Evolutionary conservation across 2,888 invertebrate genomes (phyloP).

Genomic region (Odontocolon sp.): DNA sequence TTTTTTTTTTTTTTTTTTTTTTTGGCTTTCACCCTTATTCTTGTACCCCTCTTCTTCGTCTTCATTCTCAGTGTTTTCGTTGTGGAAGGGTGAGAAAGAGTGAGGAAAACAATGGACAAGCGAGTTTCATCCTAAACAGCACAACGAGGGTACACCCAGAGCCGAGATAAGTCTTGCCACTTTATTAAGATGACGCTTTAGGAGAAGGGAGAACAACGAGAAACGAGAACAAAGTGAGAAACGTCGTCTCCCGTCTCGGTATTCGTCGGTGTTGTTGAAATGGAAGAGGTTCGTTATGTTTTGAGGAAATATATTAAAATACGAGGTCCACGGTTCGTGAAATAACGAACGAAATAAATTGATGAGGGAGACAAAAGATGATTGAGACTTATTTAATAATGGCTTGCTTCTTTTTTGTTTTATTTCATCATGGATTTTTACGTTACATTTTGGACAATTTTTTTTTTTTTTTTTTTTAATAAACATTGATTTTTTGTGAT

Average conservation of each 20-base stretch:
- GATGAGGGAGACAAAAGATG: too few relatives aligned
- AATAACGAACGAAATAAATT: conserved; percentile 9
- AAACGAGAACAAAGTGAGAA: conserved; percentile 3
- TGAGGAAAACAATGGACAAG: conserved; percentile 54
- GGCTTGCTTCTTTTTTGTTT: too few relatives aligned
- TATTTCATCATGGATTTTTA: too few relatives aligned
- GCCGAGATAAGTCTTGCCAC: conserved; percentile 60
- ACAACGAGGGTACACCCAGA: conserved; percentile 50
- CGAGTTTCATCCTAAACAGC: conserved; percentile 58
- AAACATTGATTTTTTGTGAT: too few relatives aligned
- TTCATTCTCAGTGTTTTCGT: conserved; percentile 47
- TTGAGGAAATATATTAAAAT: not conserved
- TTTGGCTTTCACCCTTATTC: conserved; percentile 13
- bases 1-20: conserved; percentile 48
- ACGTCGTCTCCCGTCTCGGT: not conserved
- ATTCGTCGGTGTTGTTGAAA: conserved; percentile 11
- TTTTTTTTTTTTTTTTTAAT: too few relatives aligned
- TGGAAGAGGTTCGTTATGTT: not conserved
- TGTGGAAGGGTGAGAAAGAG: conserved; percentile 12
- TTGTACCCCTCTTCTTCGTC: conserved; percentile 8
- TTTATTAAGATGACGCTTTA: conserved; percentile 52
- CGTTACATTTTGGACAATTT: too few relatives aligned
- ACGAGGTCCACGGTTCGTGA: conserved; percentile 1
- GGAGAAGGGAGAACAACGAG: conserved; percentile 18
- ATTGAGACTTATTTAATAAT: too few relatives aligned